phyloP scores from a whole-genome alignment of 30 jellyfish, hydroid and myxozoan genomes.

The Turritopsis rubra region DNA sequence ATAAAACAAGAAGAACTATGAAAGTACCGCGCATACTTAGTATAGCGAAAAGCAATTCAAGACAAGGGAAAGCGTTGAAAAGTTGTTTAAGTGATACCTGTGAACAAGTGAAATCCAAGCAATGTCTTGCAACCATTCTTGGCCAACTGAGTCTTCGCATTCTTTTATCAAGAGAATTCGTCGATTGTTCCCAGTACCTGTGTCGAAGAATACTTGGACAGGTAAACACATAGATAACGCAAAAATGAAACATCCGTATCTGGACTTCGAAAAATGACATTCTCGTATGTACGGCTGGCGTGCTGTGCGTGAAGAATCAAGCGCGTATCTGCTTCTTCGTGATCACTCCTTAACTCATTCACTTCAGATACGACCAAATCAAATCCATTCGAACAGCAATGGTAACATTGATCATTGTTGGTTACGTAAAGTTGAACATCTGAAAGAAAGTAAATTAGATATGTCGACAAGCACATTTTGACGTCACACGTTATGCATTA shows the following conservation, averaged over 20 bases:
- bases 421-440: too few species aligned
- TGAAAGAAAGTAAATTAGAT: too few species aligned
- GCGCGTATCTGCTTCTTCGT: neutral
- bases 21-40: neutral
- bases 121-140: neutral
- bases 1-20: neutral
- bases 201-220: neutral
- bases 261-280: neutral
- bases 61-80: neutral
- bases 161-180: neutral
- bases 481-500: too few species aligned
- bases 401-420: too few species aligned
- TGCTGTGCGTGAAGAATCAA: neutral
- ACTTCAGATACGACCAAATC: too few species aligned
- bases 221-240: neutral
- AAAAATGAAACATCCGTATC: neutral
- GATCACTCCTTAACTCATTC: neutral
- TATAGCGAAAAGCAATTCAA: neutral
- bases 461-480: too few species aligned
- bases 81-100: neutral
- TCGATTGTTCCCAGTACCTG: neutral
- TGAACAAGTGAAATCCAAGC: neutral
- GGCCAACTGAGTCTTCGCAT: neutral
- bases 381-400: too few species aligned
- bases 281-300: neutral